Percentiles rank a stretch among this genome's conserved stretches.
Conservation (phyloP, 1,140 invertebrate species). For the Gerris buenoi region DNA sequence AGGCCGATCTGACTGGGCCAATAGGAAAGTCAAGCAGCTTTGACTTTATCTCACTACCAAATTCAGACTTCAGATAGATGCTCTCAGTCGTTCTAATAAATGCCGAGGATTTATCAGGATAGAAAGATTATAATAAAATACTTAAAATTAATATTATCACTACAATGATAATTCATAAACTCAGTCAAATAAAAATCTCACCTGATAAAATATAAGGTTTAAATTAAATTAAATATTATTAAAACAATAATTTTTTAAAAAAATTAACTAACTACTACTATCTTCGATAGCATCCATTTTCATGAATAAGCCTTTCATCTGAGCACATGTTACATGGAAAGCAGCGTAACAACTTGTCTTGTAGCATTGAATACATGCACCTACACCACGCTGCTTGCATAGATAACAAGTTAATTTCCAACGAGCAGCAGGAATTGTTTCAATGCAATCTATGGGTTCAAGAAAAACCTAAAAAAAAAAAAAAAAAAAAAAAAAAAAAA, state of each 20-base stretch:
- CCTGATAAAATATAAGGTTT: not conserved
- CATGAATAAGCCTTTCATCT: conserved; percentile 88
- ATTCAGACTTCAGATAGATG: too few relatives aligned
- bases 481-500: too few relatives aligned
- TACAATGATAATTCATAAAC: too few relatives aligned
- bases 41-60: too few relatives aligned
- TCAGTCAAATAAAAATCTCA: too few relatives aligned
- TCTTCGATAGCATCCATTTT: conserved; percentile 84
- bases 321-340: conserved; percentile 97
- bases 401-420: conserved; percentile 93
- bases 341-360: conserved; percentile 91
- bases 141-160: too few relatives aligned
- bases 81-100: too few relatives aligned
- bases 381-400: conserved; percentile 83
- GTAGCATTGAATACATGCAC: conserved; percentile 97
- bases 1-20: too few relatives aligned
- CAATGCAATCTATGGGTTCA: conserved; percentile 92
- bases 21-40: too few relatives aligned
- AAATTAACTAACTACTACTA: conserved; percentile 15
- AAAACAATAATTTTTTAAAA: not conserved
- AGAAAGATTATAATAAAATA: too few relatives aligned
- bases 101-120: too few relatives aligned
- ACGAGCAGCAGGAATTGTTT: conserved; percentile 83
- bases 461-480: conserved; percentile 52
- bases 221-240: not conserved